These are phyloP conservation scores for Drepanosiphum platanoidis DNA, from an alignment of 2,888 invertebrate species.

Conservation along the genomic window DNA sequence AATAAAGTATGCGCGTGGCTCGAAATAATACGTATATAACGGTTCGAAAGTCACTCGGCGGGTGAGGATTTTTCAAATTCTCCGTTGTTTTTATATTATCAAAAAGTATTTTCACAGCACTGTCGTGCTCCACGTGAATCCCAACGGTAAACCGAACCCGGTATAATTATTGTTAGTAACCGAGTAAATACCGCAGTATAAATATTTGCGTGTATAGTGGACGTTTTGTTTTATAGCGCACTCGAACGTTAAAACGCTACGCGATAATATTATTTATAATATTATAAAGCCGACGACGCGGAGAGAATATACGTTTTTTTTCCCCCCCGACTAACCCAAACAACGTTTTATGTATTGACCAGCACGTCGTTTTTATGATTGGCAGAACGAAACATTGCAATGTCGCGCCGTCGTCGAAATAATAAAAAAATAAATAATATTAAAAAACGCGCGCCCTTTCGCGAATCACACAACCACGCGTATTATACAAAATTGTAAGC, in stretches of 20 bases:
- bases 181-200: too few species aligned
- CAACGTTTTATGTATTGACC: slow-evolving; percentile 9
- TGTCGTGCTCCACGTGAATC: background rate
- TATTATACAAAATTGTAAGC: too few species aligned
- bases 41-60: background rate
- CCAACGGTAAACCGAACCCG: background rate
- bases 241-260: background rate
- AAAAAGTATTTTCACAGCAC: background rate
- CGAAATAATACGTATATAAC: slow-evolving; percentile 8
- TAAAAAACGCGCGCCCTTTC: slow-evolving; percentile 10
- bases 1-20: background rate
- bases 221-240: background rate
- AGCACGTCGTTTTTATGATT: slow-evolving; percentile 35
- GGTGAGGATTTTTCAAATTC: background rate
- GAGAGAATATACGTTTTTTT: too few species aligned
- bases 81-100: too few species aligned
- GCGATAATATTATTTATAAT: background rate
- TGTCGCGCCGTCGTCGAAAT: too few species aligned
- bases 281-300: background rate
- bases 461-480: slow-evolving; percentile 4
- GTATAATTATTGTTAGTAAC: background rate
- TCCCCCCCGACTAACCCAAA: slow-evolving; percentile 43
- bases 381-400: too few species aligned
- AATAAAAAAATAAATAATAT: slow-evolving; percentile 27
- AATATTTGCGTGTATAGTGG: background rate